Base-by-base conservation (phyloP, 2,888 invertebrate genomes). In the Eupeodes luniger region DNA sequence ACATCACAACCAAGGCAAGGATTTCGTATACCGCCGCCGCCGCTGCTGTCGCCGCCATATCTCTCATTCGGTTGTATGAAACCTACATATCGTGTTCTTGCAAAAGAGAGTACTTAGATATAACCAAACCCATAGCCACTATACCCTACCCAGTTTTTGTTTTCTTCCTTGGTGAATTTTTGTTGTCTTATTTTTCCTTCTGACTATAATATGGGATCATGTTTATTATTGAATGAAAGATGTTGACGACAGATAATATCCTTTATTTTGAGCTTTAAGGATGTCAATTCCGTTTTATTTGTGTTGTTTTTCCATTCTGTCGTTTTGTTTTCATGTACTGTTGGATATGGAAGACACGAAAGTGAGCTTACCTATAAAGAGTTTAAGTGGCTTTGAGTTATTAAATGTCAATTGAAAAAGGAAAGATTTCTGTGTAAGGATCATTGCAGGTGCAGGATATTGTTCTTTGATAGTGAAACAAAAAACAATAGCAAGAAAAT, bases 161-260 rank as follows among this genome's bases (percentile, higher is more conserved):
- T 67, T 55, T 55, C 55, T 53, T 70, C 19, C 40, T 55, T 36
- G 4, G 12, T 51, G 0, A 34, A 7, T 0, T 36, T 47, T 57
- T 44, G 19, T 40, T 40, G 36, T 36, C 66, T 70, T 47, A 5
- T 64, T 77, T 75, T 64, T 11, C 53, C 27, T 27, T 69, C 12
- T 77, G 76, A 34, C 66, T 44, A 6, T 64, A 64, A 6, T 64
- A 64, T 62, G 47, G 77, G 85, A 88, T 88, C 85, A 85, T 85
- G 85, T 85, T 85, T 78, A 85, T 81, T 85, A 85, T 85, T 85
- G 88, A 88, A 85, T 85, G 88, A 81, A 57, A 53, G 88, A 88
- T 88, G 88, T 88, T 88, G 85, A 85, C 88, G 88, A 88, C 88
- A 85, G 85, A 88, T 85, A 88, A 85, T 88, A 88, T 88, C 88